phyloP scores from a whole-genome alignment of 2,113 vertebrate genomes.

The Oncorhynchus gorbuscha region DNA sequence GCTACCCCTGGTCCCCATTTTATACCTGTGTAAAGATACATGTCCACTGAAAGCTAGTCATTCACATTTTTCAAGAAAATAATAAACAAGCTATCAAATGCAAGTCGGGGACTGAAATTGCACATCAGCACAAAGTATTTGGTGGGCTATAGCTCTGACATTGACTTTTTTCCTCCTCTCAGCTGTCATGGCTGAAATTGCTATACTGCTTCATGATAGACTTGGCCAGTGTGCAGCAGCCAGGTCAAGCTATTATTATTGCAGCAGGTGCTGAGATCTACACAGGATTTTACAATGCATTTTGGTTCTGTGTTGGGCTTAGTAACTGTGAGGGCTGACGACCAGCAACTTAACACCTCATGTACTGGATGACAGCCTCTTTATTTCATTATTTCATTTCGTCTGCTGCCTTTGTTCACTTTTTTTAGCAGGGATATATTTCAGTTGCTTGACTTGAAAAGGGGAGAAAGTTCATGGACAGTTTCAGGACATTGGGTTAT shows the following conservation, averaged over 20 bases:
- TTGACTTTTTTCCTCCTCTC: conserved; percentile 29
- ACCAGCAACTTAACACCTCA: conserved; percentile 29
- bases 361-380: not conserved
- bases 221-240: conserved; percentile 35
- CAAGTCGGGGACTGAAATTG: conserved; percentile 37
- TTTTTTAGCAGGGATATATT: conserved; percentile 16
- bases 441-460: not conserved
- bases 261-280: conserved; percentile 36
- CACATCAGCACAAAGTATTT: conserved; percentile 44
- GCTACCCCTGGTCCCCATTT: conserved; percentile 8
- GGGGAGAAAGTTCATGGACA: no score
- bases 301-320: conserved; percentile 15
- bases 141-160: conserved; percentile 39
- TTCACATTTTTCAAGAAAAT: conserved; percentile 42
- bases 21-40: conserved; percentile 29
- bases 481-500: not conserved
- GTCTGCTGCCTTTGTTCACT: not conserved
- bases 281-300: conserved; percentile 35
- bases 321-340: conserved; percentile 36
- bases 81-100: conserved; percentile 51
- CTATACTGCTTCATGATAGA: conserved; percentile 51
- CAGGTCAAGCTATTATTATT: conserved; percentile 68
- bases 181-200: conserved; percentile 56
- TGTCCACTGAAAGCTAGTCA: conserved; percentile 41
- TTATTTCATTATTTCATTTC: not conserved